Conservation (phyloP, 2,888 invertebrate species). For the Machimus atricapillus region DNA sequence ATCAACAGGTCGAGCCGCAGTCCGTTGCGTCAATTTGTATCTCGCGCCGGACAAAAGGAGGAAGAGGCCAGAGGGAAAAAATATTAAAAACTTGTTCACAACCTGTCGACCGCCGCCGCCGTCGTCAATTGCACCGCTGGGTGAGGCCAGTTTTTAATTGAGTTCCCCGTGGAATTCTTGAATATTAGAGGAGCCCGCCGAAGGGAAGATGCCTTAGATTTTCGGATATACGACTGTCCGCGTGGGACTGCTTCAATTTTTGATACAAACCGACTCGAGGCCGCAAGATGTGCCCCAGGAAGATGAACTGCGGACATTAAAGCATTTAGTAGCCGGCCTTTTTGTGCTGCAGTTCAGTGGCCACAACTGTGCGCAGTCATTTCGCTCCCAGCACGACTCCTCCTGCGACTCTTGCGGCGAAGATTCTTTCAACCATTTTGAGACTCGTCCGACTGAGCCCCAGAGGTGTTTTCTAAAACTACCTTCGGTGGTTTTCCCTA, state of each 20-base stretch:
- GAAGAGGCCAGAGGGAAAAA: background rate
- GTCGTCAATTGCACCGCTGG: conserved; percentile 20
- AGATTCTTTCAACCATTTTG: conserved; percentile 5
- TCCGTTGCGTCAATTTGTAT: conserved; percentile 27
- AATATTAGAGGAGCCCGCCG: conserved; percentile 23
- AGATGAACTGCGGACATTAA: conserved; percentile 19
- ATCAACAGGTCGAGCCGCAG: conserved; percentile 9
- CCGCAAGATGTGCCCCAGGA: background rate
- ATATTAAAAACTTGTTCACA: conserved; percentile 34
- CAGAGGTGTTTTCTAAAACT: background rate
- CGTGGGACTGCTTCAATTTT: conserved; percentile 20
- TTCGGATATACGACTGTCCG: background rate
- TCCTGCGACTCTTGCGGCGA: background rate
- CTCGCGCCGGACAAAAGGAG: background rate
- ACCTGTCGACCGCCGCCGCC: conserved; percentile 30
- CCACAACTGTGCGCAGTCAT: conserved; percentile 36
- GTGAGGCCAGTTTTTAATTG: conserved; percentile 38
- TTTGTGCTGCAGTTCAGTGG: conserved; percentile 37
- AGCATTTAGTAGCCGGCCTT: conserved; percentile 20
- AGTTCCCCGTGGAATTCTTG: conserved; percentile 34
- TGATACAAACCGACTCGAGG: background rate
- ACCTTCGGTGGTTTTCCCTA: background rate
- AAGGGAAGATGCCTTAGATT: conserved; percentile 8
- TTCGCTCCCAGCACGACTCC: conserved; percentile 31
- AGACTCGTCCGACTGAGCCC: background rate